phyloP scores from a whole-genome alignment of 2,888 invertebrate genomes.

The Scaptodrosophila latifasciaeformis region DNA sequence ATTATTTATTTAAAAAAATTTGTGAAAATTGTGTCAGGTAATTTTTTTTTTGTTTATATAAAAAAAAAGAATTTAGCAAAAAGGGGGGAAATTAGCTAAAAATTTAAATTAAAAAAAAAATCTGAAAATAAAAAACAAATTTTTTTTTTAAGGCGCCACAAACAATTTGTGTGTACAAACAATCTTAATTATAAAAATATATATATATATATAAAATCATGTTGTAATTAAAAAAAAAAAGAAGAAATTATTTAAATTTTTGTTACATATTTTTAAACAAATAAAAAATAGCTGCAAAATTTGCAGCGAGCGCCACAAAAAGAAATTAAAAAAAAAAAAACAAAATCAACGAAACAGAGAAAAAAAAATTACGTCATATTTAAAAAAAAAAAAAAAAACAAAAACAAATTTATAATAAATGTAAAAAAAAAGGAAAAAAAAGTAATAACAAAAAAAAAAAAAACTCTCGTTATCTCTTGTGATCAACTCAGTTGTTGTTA shows the following conservation, averaged over 20 bases:
- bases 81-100: conserved; percentile 21
- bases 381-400: conserved; percentile 37
- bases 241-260: neutral
- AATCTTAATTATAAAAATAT: neutral
- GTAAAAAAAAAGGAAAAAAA: conserved; percentile 7
- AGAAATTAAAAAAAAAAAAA: neutral
- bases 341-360: conserved; percentile 45
- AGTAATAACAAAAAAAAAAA: conserved; percentile 27
- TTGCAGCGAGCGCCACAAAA: neutral
- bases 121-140: conserved; percentile 5
- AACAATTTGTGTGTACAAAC: neutral
- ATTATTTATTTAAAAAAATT: conserved; percentile 5
- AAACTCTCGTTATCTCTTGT: conserved; percentile 66
- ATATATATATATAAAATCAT: neutral
- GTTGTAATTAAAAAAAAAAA: neutral
- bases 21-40: neutral
- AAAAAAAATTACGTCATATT: conserved; percentile 34
- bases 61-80: conserved; percentile 4
- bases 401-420: conserved; percentile 19
- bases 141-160: conserved; percentile 6
- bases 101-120: conserved; percentile 39
- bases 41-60: neutral
- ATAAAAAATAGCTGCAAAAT: neutral
- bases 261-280: conserved; percentile 1
- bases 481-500: conserved; percentile 67